Base-by-base conservation (phyloP, 1,140 invertebrate genomes). In the Anthonomus grandis region DNA sequence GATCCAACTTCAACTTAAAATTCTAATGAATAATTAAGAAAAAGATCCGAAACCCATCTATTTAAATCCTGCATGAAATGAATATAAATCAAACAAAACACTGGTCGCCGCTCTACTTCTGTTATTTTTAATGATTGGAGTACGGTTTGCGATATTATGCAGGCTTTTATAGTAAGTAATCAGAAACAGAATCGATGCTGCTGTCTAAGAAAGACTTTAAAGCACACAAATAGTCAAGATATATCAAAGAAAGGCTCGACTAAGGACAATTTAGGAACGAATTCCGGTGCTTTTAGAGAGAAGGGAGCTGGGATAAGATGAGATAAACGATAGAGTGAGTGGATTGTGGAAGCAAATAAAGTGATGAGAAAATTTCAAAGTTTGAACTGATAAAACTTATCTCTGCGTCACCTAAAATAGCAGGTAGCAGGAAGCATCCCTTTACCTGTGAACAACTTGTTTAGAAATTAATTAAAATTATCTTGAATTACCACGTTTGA, bases 241-340 rank as follows among this genome's bases (percentile, higher is more conserved):
- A 66, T 66, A 66, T 66, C 65, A 66, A 64, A 66, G 65, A 61
- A 64, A 64, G 47, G 57, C 63, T 63, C 61, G 60, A 47, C 62
- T 66, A 63, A 63, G 57, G 64, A 66, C 64, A 63, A 58, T 66
- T 66, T 60, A 60, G 62, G 51, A 66, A 66, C 65, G 65, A 66
- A 66, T 66, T 62, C 60, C 58, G 62, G 59, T 57, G 60, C 61
- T 65, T 65, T 65, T 49, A 55, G 59, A 60, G 62, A 58, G 57
- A 65, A 63, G 61, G 56, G 58, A 63, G 57, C 45, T 55, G 61
- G 56, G 57, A 63, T 67, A 65, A 64, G 64, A 66, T 62, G 64
- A 66, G 64, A 66, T 66, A 66, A 66, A 66, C 64, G 65, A 65
- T 61, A 67, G 61, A 65, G 51, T 61, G 62, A 64, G 63, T 67